Conservation (phyloP, 2,888 invertebrate species). For the Amphipyra tragopoginis region DNA sequence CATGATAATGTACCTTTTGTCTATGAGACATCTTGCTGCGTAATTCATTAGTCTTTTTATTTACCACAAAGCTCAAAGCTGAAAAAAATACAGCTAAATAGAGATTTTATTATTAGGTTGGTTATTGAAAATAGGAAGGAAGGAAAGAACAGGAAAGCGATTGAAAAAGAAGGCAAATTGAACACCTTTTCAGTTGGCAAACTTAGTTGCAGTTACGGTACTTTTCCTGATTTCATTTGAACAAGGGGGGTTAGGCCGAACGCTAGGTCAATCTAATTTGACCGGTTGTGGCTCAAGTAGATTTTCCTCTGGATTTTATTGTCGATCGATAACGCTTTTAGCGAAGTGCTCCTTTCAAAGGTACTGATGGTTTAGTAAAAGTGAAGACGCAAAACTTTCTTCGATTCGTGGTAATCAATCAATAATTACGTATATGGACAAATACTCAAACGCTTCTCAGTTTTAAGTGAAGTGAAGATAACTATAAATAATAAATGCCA, state of each 20-base stretch:
- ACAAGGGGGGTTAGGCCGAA: slow-evolving; percentile 44
- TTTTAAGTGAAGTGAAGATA: no score
- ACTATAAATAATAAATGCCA: no score
- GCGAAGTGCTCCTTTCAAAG: slow-evolving; percentile 13
- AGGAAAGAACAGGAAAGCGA: slow-evolving; percentile 14
- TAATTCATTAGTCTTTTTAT: slow-evolving; percentile 6
- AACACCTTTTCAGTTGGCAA: slow-evolving; percentile 28
- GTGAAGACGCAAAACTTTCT: slow-evolving; percentile 46
- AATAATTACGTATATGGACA: no score
- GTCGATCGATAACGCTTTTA: slow-evolving; percentile 36
- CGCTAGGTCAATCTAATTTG: slow-evolving; percentile 53
- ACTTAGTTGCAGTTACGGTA: slow-evolving; percentile 36
- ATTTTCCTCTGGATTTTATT: slow-evolving; percentile 37
- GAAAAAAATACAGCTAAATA: no score
- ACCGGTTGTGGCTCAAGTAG: slow-evolving; percentile 40
- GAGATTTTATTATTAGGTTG: slow-evolving; percentile 9
- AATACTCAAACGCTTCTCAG: no score
- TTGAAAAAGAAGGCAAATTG: slow-evolving; percentile 25
- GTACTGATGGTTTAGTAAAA: slow-evolving; percentile 8
- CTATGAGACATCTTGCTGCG: background rate
- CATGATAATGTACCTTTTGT: slow-evolving; percentile 25
- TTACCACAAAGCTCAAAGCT: slow-evolving; percentile 1
- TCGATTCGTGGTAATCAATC: slow-evolving; percentile 40
- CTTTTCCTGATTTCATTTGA: slow-evolving; percentile 53
- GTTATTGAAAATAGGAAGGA: slow-evolving; percentile 10